Evolutionary conservation across 2,888 invertebrate genomes (phyloP).

Genomic region (Ditylenchus weischeri): DNA sequence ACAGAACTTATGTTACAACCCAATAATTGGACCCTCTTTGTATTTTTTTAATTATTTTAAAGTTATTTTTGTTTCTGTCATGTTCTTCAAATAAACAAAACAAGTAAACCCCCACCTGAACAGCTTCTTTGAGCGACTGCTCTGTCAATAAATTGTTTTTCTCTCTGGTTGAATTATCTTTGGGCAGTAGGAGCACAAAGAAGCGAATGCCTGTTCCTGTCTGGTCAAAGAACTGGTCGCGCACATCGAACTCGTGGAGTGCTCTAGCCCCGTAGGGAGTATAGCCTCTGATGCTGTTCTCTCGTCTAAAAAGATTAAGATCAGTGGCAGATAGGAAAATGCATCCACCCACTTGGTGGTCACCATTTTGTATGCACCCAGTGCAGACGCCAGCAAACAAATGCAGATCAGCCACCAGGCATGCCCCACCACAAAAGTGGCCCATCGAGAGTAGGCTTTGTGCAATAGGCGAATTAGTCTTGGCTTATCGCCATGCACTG

Average conservation of each 20-base stretch:
- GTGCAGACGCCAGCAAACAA: constrained; percentile 42
- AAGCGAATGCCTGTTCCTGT: constrained; percentile 43
- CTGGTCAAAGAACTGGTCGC: constrained; percentile 39
- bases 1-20: too few relatives aligned
- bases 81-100: constrained; percentile 1
- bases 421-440: constrained; percentile 44
- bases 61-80: too few relatives aligned
- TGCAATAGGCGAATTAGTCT: constrained; percentile 6
- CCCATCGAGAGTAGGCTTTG: constrained; percentile 35
- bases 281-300: constrained; percentile 51
- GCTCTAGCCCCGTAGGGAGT: constrained; percentile 51
- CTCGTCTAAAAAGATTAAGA: constrained; percentile 27
- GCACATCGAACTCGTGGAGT: constrained; percentile 29
- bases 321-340: constrained; percentile 8
- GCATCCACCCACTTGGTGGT: constrained; percentile 27
- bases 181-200: constrained; percentile 47
- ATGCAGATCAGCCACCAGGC: constrained; percentile 44
- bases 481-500: too few relatives aligned
- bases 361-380: constrained; percentile 42
- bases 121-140: constrained; percentile 37
- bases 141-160: constrained; percentile 35
- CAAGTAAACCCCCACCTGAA: constrained; percentile 27
- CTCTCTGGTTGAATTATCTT: constrained; percentile 22
- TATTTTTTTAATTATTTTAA: too few relatives aligned
- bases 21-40: too few relatives aligned